Evolutionary conservation across 2,888 invertebrate species (phyloP), one percentile per base, ranked within the genome.

Genomic region (Epinotia bilunana): DNA sequence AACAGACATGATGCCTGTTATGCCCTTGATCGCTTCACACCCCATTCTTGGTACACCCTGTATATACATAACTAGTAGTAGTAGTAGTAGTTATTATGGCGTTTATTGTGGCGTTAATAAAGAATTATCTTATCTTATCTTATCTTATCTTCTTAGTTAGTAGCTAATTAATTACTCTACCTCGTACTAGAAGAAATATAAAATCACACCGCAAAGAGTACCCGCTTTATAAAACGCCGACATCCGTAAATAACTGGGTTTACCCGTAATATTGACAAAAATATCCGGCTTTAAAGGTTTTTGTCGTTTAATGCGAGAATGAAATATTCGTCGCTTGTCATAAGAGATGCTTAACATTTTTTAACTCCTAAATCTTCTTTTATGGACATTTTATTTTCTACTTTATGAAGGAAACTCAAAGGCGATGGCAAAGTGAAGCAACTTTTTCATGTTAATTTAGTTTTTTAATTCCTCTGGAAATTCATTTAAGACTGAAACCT

Each of bases 381-480:
- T 33, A 61, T 61, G 61, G n/a, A n/a, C 16, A 33, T 33, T 33
- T 33, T n/a, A 61, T 61, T 61, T 33, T 28, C 3, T 23, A 61
- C 33, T 61, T 33, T 61, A 61, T 16, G 33, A n/a, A 33, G 61
- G 33, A 61, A 58, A 58, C 23, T 58, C 68, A 57, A 58, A 58
- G 57, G 18, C 49, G 28, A 70, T 58, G 18, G 60, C 33, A 46
- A 33, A 62, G 49, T 53, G 13, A 53, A 53, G 53, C 12, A 69
- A n/a, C 60, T 28, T 33, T 28, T 49, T 70, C n/a, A 60, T 49
- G 61, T 61, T 70, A 33, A 71, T 53, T 61, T 71, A 16, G 20
- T 53, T 60, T 68, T 49, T 49, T 68, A 28, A 39, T 71, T 18
- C 49, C 23, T 3, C n/a, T 58, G 39, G 39, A 68, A 58, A 43